Percentiles rank a stretch among this genome's conserved stretches.
These are phyloP conservation scores for Acinonyx jubatus DNA, from an alignment of 2,113 vertebrate genomes.

Conservation along the genomic window DNA sequence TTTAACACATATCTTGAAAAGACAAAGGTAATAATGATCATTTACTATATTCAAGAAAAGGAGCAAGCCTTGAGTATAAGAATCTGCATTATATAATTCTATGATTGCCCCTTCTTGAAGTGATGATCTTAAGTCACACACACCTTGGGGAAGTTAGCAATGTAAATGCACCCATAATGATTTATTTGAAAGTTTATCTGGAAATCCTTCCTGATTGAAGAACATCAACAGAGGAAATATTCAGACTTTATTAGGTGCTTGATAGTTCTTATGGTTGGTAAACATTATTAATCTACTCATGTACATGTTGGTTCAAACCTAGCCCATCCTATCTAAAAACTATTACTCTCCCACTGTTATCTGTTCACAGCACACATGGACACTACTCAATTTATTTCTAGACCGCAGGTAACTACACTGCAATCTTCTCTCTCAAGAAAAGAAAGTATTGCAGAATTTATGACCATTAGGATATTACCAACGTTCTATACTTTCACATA, in stretches of 20 bases:
- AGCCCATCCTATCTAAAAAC: not conserved
- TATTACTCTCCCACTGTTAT: not conserved
- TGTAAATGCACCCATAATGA: not conserved
- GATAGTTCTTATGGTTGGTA: not conserved
- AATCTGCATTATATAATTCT: not conserved
- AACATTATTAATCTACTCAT: not conserved
- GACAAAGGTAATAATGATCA: not conserved
- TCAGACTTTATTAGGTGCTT: not conserved
- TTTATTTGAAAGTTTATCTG: slow-evolving; percentile 30
- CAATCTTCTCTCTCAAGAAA: not conserved
- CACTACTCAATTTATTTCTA: not conserved
- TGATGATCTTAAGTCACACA: not conserved
- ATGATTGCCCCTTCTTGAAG: not conserved
- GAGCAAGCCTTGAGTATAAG: not conserved
- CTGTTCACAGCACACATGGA: not conserved
- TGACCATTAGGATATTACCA: not conserved
- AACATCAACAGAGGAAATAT: slow-evolving; percentile 26
- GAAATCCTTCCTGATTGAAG: not conserved
- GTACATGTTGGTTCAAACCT: not conserved
- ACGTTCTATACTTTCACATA: not conserved
- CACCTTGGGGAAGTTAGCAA: not conserved
- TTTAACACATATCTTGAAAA: not conserved
- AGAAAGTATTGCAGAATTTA: not conserved
- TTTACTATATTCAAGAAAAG: not conserved
- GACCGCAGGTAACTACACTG: not conserved